Percentiles rank a stretch among this genome's conserved stretches.
phyloP scores from a whole-genome alignment of 2,797 vertebrate species.

The Manis pentadactyla region DNA sequence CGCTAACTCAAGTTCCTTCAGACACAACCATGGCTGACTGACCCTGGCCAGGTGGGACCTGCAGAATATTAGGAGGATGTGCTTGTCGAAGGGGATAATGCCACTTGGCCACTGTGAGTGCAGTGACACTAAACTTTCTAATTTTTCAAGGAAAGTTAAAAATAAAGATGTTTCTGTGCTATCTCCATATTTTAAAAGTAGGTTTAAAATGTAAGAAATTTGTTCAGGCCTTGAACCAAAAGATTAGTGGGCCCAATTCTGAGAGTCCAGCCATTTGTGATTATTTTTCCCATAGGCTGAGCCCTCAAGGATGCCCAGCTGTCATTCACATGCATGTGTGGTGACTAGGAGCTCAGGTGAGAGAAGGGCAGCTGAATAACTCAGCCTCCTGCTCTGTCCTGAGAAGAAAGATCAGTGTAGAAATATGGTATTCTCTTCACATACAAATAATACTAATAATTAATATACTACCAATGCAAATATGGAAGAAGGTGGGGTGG shows the following conservation, averaged over 20 bases:
- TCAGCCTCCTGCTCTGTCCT: background rate
- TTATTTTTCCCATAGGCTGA: background rate
- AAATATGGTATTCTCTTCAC: background rate
- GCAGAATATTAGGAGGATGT: background rate
- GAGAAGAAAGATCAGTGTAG: background rate
- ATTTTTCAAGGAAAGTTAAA: conserved; percentile 7
- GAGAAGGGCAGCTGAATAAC: background rate
- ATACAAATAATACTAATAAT: background rate
- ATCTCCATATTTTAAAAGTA: background rate
- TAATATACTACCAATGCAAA: background rate
- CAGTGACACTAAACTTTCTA: background rate
- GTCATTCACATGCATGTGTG: background rate
- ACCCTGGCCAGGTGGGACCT: background rate
- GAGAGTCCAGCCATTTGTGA: background rate
- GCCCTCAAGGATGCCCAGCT: background rate
- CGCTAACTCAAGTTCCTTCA: background rate
- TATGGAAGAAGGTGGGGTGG: background rate
- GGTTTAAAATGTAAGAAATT: background rate
- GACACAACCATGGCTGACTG: background rate
- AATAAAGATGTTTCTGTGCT: background rate
- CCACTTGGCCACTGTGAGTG: background rate
- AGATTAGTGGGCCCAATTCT: background rate
- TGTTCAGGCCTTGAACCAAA: background rate
- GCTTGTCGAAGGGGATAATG: background rate
- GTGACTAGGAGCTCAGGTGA: background rate